Conservation (phyloP, 1,140 invertebrate species). For the Mylabris phalerata region DNA sequence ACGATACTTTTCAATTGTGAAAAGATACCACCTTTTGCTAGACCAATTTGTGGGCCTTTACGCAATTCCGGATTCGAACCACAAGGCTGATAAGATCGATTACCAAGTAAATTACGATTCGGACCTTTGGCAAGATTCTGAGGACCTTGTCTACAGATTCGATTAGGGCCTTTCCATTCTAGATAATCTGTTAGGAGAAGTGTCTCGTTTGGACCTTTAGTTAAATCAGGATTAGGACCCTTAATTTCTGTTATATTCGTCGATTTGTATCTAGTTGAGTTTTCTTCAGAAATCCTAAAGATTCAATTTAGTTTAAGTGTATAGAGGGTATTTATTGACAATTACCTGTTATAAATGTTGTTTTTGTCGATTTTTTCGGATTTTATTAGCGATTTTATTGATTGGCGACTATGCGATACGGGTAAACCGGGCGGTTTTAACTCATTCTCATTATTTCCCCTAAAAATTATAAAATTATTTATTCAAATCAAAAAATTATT, state of each 20-base stretch:
- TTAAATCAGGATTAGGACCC: conserved; percentile 53
- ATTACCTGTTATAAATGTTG: conserved; percentile 20
- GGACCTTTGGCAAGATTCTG: conserved; percentile 49
- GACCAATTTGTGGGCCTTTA: conserved; percentile 54
- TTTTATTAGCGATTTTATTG: conserved; percentile 37
- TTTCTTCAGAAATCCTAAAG: conserved; percentile 39
- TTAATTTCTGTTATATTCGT: conserved; percentile 47
- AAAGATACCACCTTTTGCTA: conserved; percentile 64
- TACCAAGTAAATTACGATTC: conserved; percentile 45
- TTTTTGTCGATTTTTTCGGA: conserved; percentile 31
- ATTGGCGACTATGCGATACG: conserved; percentile 38
- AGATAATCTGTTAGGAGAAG: conserved; percentile 62
- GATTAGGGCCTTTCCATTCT: conserved; percentile 63
- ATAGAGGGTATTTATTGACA: conserved; percentile 3
- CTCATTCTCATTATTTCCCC: neutral
- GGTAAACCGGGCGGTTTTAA: conserved; percentile 19
- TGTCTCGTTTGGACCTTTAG: conserved; percentile 59
- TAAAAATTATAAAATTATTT: neutral
- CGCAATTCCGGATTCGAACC: conserved; percentile 55
- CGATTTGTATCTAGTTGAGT: conserved; percentile 45
- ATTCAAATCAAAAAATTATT: neutral
- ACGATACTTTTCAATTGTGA: conserved; percentile 47
- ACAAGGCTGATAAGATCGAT: conserved; percentile 45
- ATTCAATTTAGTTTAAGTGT: conserved; percentile 2
- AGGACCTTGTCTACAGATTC: conserved; percentile 40